These are phyloP conservation scores for Patella caerulea DNA, from an alignment of 2,888 invertebrate species.

Conservation along the genomic window DNA sequence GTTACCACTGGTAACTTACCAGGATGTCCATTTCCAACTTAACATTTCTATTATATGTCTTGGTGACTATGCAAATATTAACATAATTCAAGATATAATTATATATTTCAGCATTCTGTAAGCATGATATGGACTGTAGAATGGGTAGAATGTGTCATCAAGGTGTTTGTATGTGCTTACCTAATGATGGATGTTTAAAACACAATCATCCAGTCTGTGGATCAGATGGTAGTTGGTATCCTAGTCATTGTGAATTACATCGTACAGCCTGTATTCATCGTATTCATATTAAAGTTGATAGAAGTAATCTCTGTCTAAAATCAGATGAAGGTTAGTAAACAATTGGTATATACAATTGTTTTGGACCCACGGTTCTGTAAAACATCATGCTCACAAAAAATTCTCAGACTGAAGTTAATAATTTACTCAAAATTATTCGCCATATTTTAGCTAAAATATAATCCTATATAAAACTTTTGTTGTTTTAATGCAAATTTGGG, in stretches of 20 bases:
- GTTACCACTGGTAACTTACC: too few species aligned
- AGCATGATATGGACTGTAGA: slow-evolving; percentile 77
- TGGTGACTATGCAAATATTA: too few species aligned
- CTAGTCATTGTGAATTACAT: slow-evolving; percentile 70
- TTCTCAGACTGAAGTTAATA: too few species aligned
- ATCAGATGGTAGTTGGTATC: slow-evolving; percentile 66
- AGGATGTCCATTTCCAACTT: too few species aligned
- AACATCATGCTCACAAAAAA: too few species aligned
- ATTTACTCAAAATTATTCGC: too few species aligned
- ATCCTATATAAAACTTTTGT: too few species aligned
- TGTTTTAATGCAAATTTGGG: too few species aligned
- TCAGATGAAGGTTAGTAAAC: not conserved
- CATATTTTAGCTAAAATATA: too few species aligned
- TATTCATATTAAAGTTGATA: slow-evolving; percentile 63
- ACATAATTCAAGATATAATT: not conserved
- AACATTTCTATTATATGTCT: too few species aligned
- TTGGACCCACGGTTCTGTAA: too few species aligned
- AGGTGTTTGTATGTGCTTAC: slow-evolving; percentile 77
- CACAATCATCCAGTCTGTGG: slow-evolving; percentile 69
- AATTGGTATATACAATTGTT: too few species aligned
- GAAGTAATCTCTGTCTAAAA: slow-evolving; percentile 42
- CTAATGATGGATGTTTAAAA: slow-evolving; percentile 31
- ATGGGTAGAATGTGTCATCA: slow-evolving; percentile 77
- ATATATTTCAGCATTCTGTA: slow-evolving; percentile 77
- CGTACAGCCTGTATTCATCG: slow-evolving; percentile 64